Evolutionary conservation across 2,888 invertebrate species (phyloP).

Genomic region (Microdon myrmicae): DNA sequence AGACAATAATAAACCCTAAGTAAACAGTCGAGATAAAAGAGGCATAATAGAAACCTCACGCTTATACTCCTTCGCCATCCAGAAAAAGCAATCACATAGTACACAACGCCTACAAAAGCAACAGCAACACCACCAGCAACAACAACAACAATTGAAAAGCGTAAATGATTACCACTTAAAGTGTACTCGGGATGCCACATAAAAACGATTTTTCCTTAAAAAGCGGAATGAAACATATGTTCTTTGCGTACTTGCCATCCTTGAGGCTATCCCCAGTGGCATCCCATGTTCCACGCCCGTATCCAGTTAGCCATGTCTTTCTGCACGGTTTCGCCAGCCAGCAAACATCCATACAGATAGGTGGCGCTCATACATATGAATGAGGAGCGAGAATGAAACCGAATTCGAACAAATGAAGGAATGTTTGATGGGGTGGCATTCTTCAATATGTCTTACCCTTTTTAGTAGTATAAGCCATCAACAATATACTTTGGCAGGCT

Average conservation of each 20-base stretch:
- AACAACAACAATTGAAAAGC: slow-evolving; percentile 63
- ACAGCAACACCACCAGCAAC: background rate
- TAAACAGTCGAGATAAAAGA: slow-evolving; percentile 34
- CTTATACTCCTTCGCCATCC: background rate
- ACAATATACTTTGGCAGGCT: slow-evolving; percentile 24
- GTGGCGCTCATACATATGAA: slow-evolving; percentile 50
- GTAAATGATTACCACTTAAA: slow-evolving; percentile 68
- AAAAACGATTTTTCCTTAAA: slow-evolving; percentile 63
- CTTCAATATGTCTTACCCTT: slow-evolving; percentile 12
- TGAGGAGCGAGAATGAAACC: slow-evolving; percentile 39
- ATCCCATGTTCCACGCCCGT: slow-evolving; percentile 4
- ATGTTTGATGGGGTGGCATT: slow-evolving; percentile 11
- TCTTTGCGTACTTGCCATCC: slow-evolving; percentile 39
- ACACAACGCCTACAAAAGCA: slow-evolving; percentile 2
- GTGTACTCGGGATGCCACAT: slow-evolving; percentile 66
- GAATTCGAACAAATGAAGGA: slow-evolving; percentile 49
- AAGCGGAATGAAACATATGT: slow-evolving; percentile 57
- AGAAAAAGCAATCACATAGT: background rate
- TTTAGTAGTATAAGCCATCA: slow-evolving; percentile 6
- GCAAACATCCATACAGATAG: slow-evolving; percentile 6
- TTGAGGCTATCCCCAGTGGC: slow-evolving; percentile 12
- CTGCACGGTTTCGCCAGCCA: too few relatives aligned
- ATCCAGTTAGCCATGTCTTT: slow-evolving; percentile 24
- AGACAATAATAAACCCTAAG: slow-evolving; percentile 46
- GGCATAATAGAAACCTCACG: slow-evolving; percentile 12